A percentile compares a stretch with the other conserved stretches of the same genome.
Evolutionary conservation across 2,113 vertebrate species (phyloP).

Genomic region (Gymnocephalus cernua): DNA sequence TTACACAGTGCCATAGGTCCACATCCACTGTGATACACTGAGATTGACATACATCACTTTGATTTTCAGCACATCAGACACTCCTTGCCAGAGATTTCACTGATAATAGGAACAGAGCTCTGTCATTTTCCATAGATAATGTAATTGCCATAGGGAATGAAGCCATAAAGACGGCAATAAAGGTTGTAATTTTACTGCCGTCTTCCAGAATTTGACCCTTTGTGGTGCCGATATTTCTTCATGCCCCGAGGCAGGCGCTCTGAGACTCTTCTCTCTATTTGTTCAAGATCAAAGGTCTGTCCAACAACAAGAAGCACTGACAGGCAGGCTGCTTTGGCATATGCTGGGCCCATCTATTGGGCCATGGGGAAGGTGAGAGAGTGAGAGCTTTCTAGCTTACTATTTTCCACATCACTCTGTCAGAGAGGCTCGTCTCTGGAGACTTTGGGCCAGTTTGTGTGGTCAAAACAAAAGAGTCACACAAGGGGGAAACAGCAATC

Average conservation of each 20-base stretch:
- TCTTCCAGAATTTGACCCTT: slow-evolving; percentile 70
- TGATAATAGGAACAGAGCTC: slow-evolving; percentile 72
- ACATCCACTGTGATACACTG: slow-evolving; percentile 24
- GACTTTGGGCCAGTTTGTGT: slow-evolving; percentile 64
- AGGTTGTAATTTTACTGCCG: slow-evolving; percentile 77
- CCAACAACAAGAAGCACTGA: slow-evolving; percentile 70
- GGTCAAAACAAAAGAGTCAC: slow-evolving; percentile 69
- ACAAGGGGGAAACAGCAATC: slow-evolving; percentile 61
- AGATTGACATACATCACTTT: slow-evolving; percentile 66
- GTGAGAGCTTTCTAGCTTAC: slow-evolving; percentile 67
- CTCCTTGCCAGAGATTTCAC: slow-evolving; percentile 60
- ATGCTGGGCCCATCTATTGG: slow-evolving; percentile 51
- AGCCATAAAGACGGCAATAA: slow-evolving; percentile 77
- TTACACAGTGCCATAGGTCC: slow-evolving; percentile 7
- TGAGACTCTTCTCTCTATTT: slow-evolving; percentile 68
- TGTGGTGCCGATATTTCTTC: slow-evolving; percentile 64
- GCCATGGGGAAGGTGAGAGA: slow-evolving; percentile 62
- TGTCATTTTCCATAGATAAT: slow-evolving; percentile 76
- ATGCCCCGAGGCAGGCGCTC: slow-evolving; percentile 62
- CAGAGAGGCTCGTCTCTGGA: slow-evolving; percentile 60
- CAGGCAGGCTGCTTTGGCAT: slow-evolving; percentile 61
- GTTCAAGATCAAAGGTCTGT: slow-evolving; percentile 77
- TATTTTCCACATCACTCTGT: slow-evolving; percentile 72
- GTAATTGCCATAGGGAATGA: slow-evolving; percentile 73
- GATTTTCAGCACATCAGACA: slow-evolving; percentile 59